Evolutionary conservation across 1,140 invertebrate genomes (phyloP).

Genomic region (Helicorthomorpha holstii): DNA sequence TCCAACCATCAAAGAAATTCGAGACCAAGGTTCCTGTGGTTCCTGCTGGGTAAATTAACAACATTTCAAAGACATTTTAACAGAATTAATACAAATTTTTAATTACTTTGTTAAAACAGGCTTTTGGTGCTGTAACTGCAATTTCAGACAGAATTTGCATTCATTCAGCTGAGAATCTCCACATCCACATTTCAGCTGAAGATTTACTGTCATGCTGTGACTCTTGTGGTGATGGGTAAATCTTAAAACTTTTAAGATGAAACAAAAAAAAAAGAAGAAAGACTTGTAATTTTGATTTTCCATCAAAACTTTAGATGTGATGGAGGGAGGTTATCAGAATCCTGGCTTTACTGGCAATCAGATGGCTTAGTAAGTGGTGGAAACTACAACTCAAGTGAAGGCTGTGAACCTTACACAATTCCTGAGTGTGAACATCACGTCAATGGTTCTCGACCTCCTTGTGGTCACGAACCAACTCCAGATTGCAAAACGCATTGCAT

Average conservation of each 20-base stretch:
- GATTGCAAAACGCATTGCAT: conserved; percentile 55
- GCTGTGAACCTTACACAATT: conserved; percentile 72
- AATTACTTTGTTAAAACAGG: conserved; percentile 30
- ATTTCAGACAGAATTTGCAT: conserved; percentile 85
- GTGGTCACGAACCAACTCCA: conserved; percentile 51
- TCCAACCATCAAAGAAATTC: conserved; percentile 55
- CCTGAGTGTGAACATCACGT: conserved; percentile 78
- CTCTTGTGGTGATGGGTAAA: conserved; percentile 60
- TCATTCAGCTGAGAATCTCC: conserved; percentile 48
- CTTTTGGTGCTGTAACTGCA: conserved; percentile 81
- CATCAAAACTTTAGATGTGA: conserved; percentile 38
- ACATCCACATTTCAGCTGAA: conserved; percentile 67
- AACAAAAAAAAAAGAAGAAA: conserved; percentile 1
- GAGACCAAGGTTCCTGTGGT: conserved; percentile 55
- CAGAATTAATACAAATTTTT: not conserved
- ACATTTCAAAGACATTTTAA: conserved; percentile 1
- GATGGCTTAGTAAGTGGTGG: conserved; percentile 70
- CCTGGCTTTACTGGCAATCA: conserved; percentile 68
- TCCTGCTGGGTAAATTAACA: conserved; percentile 44
- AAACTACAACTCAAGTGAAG: conserved; percentile 50
- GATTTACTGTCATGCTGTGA: conserved; percentile 69
- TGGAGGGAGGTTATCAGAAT: conserved; percentile 56
- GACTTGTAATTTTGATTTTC: not conserved
- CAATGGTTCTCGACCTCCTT: conserved; percentile 51
- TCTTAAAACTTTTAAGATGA: too few relatives aligned